Evolutionary conservation across 2,113 vertebrate genomes (phyloP).

Genomic region (Neoarius graeffei): DNA sequence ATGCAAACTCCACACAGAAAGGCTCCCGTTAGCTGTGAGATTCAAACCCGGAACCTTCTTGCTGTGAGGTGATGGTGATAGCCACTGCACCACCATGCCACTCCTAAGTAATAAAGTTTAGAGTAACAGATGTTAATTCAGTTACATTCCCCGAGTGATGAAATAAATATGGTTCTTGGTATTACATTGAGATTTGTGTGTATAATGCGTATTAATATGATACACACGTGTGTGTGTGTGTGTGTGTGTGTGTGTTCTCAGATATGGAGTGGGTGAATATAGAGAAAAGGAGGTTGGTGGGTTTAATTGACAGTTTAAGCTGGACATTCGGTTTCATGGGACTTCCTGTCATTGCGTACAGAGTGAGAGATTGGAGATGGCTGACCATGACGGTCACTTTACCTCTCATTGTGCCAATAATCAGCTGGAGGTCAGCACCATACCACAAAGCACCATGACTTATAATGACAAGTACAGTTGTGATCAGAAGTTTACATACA

Average conservation of each 20-base stretch:
- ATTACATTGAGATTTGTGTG: neutral
- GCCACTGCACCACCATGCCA: too few species aligned
- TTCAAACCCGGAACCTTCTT: too few species aligned
- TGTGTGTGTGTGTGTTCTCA: conserved; percentile 46
- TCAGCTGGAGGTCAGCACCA: conserved; percentile 70
- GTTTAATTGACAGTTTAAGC: conserved; percentile 67
- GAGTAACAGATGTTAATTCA: neutral
- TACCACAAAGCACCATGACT: neutral
- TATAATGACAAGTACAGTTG: neutral
- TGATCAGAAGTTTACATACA: too few species aligned
- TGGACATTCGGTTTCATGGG: conserved; percentile 67
- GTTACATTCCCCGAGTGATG: neutral
- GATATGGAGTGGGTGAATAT: conserved; percentile 78
- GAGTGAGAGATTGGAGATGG: conserved; percentile 72
- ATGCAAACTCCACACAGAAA: too few species aligned
- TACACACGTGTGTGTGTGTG: neutral
- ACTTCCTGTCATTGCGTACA: conserved; percentile 67
- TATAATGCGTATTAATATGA: neutral
- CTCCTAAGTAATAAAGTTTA: neutral
- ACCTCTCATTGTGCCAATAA: conserved; percentile 63
- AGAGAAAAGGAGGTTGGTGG: conserved; percentile 70
- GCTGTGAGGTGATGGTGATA: too few species aligned
- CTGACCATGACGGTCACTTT: conserved; percentile 64
- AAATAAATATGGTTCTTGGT: neutral
- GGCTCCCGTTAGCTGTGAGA: too few species aligned